Base-by-base conservation (phyloP, 2,113 vertebrate genomes). In the Syngnathus scovelli region DNA sequence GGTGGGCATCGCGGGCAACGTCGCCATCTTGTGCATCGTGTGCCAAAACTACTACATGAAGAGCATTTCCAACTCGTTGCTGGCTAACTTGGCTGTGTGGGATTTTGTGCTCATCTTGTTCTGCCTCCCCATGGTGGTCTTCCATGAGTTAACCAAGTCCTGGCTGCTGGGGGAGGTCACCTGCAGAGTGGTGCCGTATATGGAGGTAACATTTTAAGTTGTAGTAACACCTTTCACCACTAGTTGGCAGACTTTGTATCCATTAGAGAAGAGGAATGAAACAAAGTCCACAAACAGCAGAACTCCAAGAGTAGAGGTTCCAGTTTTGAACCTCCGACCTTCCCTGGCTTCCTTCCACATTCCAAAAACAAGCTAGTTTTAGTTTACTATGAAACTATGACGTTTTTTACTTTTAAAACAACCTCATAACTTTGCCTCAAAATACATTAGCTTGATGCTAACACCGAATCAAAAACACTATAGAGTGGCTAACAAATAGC, bases 21-120 rank as follows among this genome's bases (percentile, higher is more conserved):
- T 99, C 69, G 94, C 96, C 33, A 95, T 98, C 79, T 94, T 98
- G 91, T 99, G 96, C 87, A 95, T 99, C 58, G 96, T 99, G 75
- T 99, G 95, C 78, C 96, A 99, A 79, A 99, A 99, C 89, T 98
- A 98, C 89, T 98, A 99, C 85, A 98, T 99, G 96, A 92, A 96
- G 86, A 99, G 95, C 88, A 98, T 99, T 88, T 99, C 96, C 76
- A 99, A 99, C 81, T 98, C 96, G 1, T 91, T 99, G 58, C 80
- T 99, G 85, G 96, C 96, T 69, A 99, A 98, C 72, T 76, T 99
- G 83, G 96, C 96, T 4, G 94, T 99, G 54, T 99, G 96, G 96
- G 96, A 99, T 89, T 97, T 98, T 71, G 90, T 93, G 39, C 92
- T 98, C 74, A 91, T 98, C 88, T 91, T 99, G 82, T 95, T 97